A percentile compares a stretch with the other conserved stretches of the same genome.
Evolutionary conservation across 2,797 vertebrate genomes (phyloP).

Genomic region (Forpus xanthops): DNA sequence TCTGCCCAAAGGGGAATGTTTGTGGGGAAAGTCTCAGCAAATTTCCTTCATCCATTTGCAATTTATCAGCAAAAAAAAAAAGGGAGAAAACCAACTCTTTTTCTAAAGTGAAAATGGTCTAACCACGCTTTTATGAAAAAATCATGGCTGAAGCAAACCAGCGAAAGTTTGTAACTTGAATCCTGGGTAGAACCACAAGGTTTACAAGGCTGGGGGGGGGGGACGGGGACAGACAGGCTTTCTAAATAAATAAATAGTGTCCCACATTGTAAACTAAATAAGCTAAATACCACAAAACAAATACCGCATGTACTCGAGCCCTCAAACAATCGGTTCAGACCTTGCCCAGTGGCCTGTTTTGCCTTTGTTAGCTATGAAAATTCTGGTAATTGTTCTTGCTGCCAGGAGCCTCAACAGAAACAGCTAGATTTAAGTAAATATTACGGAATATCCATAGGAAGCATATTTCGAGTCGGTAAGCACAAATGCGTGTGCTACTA

Average conservation of each 20-base stretch:
- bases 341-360: neutral
- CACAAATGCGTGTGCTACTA: neutral
- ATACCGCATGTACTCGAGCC: neutral
- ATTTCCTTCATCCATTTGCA: neutral
- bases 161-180: neutral
- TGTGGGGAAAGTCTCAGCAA: neutral
- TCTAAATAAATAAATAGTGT: neutral
- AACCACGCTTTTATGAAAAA: neutral
- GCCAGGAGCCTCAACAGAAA: neutral
- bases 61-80: neutral
- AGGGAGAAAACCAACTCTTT: neutral
- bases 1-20: neutral
- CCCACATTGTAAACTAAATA: neutral
- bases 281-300: conserved; percentile 1
- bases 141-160: neutral
- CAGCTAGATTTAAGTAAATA: neutral
- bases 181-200: neutral
- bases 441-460: neutral
- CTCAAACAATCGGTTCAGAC: neutral
- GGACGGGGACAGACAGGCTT: too few relatives aligned
- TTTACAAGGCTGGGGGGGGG: neutral
- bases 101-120: neutral
- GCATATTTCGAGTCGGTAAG: neutral
- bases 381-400: neutral
- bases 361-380: neutral